Evolutionary conservation across 1,140 invertebrate genomes (phyloP).

Genomic region (Triops longicaudatus): DNA sequence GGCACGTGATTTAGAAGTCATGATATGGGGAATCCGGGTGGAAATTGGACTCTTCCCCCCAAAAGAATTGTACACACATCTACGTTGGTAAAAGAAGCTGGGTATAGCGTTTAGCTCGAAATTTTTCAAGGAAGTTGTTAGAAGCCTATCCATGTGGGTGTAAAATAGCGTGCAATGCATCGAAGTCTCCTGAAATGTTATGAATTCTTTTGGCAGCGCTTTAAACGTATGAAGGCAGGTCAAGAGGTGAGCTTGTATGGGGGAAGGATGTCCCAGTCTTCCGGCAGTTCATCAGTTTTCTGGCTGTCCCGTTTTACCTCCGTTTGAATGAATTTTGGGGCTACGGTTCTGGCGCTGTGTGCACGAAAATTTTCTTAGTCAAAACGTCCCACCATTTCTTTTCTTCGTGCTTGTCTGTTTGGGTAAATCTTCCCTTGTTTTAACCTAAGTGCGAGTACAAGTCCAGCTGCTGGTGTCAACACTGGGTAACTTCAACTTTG

Average conservation of each 20-base stretch:
- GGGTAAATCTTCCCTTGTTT: not conserved
- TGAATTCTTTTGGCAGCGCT: not conserved
- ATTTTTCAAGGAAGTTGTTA: too few species aligned
- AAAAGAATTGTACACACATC: not conserved
- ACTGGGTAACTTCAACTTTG: constrained; percentile 5
- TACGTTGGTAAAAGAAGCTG: not conserved
- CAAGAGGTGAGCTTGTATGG: not conserved
- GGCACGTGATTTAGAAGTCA: too few species aligned
- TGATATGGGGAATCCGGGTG: too few species aligned
- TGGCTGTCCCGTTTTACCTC: not conserved
- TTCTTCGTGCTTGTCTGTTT: not conserved
- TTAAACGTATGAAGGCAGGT: constrained; percentile 7
- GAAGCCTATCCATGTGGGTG: not conserved
- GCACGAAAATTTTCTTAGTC: not conserved
- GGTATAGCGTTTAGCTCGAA: not conserved
- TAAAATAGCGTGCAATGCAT: constrained; percentile 15
- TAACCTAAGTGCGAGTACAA: not conserved
- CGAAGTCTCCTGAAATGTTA: not conserved
- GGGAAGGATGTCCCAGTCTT: not conserved
- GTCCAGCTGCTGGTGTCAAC: constrained; percentile 13
- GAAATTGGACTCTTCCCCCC: too few species aligned
- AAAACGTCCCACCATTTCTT: not conserved
- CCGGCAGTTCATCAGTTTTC: constrained; percentile 11
- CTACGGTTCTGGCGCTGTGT: not conserved
- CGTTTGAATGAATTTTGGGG: not conserved